These are phyloP conservation scores for Antennarius striatus DNA, from an alignment of 2,113 vertebrate species.

Conservation along the genomic window DNA sequence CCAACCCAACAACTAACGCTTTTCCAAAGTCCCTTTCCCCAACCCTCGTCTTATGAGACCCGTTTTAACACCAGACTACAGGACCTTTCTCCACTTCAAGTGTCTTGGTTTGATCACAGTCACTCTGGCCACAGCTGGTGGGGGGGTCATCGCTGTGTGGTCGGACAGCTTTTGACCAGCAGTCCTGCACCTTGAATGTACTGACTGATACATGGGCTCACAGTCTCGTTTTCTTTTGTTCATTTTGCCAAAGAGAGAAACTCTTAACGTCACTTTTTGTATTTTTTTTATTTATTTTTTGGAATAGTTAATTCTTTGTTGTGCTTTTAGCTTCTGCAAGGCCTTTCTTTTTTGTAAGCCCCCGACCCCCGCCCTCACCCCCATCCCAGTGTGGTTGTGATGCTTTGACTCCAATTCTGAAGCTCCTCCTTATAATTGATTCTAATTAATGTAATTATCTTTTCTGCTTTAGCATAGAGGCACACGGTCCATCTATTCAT, in stretches of 20 bases:
- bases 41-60: conserved; percentile 36
- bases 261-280: conserved; percentile 68
- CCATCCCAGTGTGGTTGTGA: no score
- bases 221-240: conserved; percentile 28
- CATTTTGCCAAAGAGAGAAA: conserved; percentile 34
- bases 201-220: conserved; percentile 30
- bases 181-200: conserved; percentile 25
- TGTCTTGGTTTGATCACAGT: conserved; percentile 29
- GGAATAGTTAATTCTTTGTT: conserved; percentile 51
- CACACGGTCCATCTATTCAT: conserved; percentile 31
- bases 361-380: no score
- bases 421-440: background rate
- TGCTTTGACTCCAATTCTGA: conserved; percentile 13
- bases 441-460: conserved; percentile 40
- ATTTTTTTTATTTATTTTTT: conserved; percentile 52
- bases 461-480: conserved; percentile 10
- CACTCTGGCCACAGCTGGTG: conserved; percentile 27
- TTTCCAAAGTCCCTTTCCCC: background rate
- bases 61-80: conserved; percentile 57
- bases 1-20: conserved; percentile 5
- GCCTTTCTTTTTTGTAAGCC: conserved; percentile 27
- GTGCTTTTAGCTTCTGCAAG: conserved; percentile 27
- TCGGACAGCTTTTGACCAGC: conserved; percentile 57
- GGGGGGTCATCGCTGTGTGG: conserved; percentile 4
- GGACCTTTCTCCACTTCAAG: conserved; percentile 26